Conservation (phyloP, 1,140 invertebrate genomes). For the Drosophila athabasca region DNA sequence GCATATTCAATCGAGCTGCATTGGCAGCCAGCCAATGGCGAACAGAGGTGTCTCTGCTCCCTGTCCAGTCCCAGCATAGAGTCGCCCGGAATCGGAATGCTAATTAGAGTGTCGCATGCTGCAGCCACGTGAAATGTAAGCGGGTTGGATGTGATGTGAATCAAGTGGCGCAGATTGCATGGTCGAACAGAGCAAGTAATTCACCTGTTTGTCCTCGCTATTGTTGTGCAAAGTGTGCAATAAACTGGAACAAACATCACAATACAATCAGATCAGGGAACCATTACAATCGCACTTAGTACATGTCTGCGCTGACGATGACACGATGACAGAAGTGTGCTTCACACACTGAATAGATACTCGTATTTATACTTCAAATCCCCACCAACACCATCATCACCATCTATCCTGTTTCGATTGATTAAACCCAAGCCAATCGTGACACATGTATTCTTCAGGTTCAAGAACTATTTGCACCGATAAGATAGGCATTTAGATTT, state of each 20-base stretch:
- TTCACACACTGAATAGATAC: slow-evolving; percentile 18
- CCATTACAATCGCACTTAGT: slow-evolving; percentile 10
- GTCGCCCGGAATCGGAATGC: slow-evolving; percentile 17
- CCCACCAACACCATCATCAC: slow-evolving; percentile 4
- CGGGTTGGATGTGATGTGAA: neutral
- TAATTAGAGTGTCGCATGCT: slow-evolving; percentile 72
- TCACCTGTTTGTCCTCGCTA: slow-evolving; percentile 40
- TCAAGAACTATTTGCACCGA: slow-evolving; percentile 38
- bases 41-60: neutral
- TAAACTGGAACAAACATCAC: slow-evolving; percentile 58
- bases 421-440: neutral
- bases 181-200: slow-evolving; percentile 41
- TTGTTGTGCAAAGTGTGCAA: slow-evolving; percentile 51
- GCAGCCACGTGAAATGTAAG: slow-evolving; percentile 60
- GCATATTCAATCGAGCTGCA: slow-evolving; percentile 21
- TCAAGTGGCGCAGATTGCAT: slow-evolving; percentile 47
- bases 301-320: neutral
- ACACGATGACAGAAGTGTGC: slow-evolving; percentile 5
- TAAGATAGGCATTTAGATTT: slow-evolving; percentile 49
- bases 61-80: slow-evolving; percentile 25
- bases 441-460: slow-evolving; percentile 23
- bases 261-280: slow-evolving; percentile 8
- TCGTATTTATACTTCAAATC: slow-evolving; percentile 5
- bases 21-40: neutral
- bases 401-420: neutral